A percentile compares a stretch with the other conserved stretches of the same genome.
These are phyloP conservation scores for Meandrusa payeni DNA, from an alignment of 2,888 invertebrate genomes.

Conservation along the genomic window DNA sequence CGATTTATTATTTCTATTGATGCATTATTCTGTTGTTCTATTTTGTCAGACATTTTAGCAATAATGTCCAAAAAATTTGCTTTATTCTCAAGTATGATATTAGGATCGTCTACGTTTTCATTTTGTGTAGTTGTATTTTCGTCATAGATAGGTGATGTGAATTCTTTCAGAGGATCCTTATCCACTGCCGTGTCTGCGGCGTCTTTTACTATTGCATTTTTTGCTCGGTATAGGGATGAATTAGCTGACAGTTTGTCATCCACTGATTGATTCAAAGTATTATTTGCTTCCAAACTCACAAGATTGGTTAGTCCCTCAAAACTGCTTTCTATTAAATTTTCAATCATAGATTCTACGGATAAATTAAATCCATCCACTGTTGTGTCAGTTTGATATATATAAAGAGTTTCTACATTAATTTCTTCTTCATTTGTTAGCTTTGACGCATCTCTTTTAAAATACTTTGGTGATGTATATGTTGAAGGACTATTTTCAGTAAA, in stretches of 20 bases:
- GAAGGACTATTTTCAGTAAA: constrained; percentile 29
- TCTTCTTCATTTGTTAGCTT: constrained; percentile 36
- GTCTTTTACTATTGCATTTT: constrained; percentile 6
- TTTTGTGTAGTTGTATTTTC: neutral
- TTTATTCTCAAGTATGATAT: neutral
- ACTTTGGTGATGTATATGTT: constrained; percentile 36
- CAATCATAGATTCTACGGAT: constrained; percentile 53
- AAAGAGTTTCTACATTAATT: constrained; percentile 34
- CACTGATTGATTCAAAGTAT: constrained; percentile 13
- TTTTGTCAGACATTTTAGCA: constrained; percentile 45
- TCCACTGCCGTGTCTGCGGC: neutral
- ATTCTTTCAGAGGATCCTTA: neutral
- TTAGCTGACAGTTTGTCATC: constrained; percentile 12
- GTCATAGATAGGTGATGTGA: neutral
- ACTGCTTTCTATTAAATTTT: constrained; percentile 50
- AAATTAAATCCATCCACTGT: constrained; percentile 36
- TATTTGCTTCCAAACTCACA: constrained; percentile 14
- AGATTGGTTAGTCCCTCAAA: constrained; percentile 35
- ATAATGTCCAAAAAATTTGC: constrained; percentile 39
- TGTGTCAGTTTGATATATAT: constrained; percentile 37
- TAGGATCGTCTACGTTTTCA: constrained; percentile 1
- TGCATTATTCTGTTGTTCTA: constrained; percentile 55
- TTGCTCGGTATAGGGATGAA: constrained; percentile 1
- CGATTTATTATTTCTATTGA: constrained; percentile 48
- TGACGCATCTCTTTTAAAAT: constrained; percentile 50